phyloP scores from a whole-genome alignment of 2,113 vertebrate genomes.

The Pycnonotus jocosus region DNA sequence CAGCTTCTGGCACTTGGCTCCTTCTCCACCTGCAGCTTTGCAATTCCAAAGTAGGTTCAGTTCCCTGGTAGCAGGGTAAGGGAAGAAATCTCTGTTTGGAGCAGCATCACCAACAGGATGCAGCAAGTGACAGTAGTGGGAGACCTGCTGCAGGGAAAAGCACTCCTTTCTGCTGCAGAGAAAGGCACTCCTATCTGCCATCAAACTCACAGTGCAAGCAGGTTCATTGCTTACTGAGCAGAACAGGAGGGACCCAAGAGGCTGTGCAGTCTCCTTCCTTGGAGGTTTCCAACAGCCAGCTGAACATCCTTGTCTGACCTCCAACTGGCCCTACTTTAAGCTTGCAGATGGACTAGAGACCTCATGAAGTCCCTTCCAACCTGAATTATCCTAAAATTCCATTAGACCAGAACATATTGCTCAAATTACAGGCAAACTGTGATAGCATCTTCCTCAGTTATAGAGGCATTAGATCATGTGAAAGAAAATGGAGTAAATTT shows the following conservation, averaged over 20 bases:
- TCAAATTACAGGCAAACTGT: not conserved
- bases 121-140: not conserved
- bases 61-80: not conserved
- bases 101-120: not conserved
- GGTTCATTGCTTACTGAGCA: not conserved
- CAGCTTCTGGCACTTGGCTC: not conserved
- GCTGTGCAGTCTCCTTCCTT: not conserved
- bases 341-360: not conserved
- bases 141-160: not conserved
- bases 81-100: not conserved
- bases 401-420: not conserved
- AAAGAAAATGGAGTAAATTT: slow-evolving; percentile 3
- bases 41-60: not conserved
- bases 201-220: fast-evolving
- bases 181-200: not conserved
- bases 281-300: not conserved
- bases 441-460: not conserved
- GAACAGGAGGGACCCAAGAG: not conserved
- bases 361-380: not conserved
- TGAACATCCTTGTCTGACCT: not conserved
- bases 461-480: not conserved
- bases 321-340: not conserved
- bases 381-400: not conserved
- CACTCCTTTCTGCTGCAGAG: not conserved
- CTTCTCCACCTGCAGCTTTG: not conserved